These are phyloP conservation scores for Tadarida brasiliensis DNA, from an alignment of 2,797 vertebrate genomes.

Conservation along the genomic window DNA sequence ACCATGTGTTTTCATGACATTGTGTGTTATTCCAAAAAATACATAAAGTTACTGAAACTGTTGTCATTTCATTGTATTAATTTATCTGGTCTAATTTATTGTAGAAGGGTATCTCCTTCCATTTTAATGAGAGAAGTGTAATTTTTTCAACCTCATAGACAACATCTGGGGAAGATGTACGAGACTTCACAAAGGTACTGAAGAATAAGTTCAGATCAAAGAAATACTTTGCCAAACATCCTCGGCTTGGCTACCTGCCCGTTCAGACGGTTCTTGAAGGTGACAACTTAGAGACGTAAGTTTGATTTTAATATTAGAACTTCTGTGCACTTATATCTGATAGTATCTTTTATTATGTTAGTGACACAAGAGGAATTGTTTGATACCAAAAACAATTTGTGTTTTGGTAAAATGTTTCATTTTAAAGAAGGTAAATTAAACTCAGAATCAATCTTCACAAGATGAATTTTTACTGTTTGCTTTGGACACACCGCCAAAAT, in stretches of 20 bases:
- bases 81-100: neutral
- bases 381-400: neutral
- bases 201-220: slow-evolving; percentile 99
- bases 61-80: neutral
- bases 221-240: slow-evolving; percentile 98
- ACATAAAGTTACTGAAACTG: neutral
- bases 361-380: neutral
- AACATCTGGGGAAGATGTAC: slow-evolving; percentile 98
- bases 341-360: slow-evolving; percentile 2
- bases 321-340: neutral
- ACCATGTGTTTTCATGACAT: neutral
- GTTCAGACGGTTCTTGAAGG: slow-evolving; percentile 98
- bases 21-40: neutral
- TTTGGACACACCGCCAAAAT: neutral
- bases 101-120: neutral
- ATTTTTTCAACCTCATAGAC: slow-evolving; percentile 89
- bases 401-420: slow-evolving; percentile 9
- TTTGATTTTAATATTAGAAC: slow-evolving; percentile 63
- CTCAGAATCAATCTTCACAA: neutral
- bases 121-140: slow-evolving; percentile 35
- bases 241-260: slow-evolving; percentile 96
- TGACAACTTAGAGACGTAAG: slow-evolving; percentile 99
- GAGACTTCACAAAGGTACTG: slow-evolving; percentile 98
- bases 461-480: neutral
- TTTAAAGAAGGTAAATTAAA: slow-evolving; percentile 48